Evolutionary conservation across 2,113 vertebrate genomes (phyloP).

Genomic region (Hippoglossus stenolepis): DNA sequence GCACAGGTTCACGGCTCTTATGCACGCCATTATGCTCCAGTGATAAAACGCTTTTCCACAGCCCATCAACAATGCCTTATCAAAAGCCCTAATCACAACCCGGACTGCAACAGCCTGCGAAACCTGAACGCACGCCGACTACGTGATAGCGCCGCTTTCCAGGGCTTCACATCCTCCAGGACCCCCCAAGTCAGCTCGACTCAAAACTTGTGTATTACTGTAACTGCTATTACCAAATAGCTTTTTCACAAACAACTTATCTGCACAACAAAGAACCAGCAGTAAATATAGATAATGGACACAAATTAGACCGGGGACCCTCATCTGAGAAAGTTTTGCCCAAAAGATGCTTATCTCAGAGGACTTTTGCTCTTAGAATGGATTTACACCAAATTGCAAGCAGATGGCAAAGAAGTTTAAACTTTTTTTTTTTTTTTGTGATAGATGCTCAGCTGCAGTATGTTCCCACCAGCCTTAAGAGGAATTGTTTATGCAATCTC

Average conservation of each 20-base stretch:
- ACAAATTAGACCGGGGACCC: conserved; percentile 67
- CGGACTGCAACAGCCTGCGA: conserved; percentile 59
- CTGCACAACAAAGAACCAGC: conserved; percentile 46
- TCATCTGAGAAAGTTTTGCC: conserved; percentile 68
- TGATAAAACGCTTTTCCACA: conserved; percentile 74
- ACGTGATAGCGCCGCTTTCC: conserved; percentile 32
- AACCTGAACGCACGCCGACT: conserved; percentile 54
- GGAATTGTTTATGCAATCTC: conserved; percentile 32
- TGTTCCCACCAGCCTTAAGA: conserved; percentile 31
- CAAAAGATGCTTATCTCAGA: conserved; percentile 69
- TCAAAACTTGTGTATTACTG: conserved; percentile 45
- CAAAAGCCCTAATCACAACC: conserved; percentile 51
- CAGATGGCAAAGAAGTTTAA: conserved; percentile 57
- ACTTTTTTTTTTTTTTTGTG: conserved; percentile 15
- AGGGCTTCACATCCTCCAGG: conserved; percentile 40
- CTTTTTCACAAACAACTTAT: conserved; percentile 57
- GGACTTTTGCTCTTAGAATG: conserved; percentile 57
- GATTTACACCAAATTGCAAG: conserved; percentile 65
- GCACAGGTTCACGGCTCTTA: conserved; percentile 71
- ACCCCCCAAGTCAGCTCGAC: conserved; percentile 62
- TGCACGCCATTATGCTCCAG: conserved; percentile 69
- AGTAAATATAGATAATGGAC: conserved; percentile 63
- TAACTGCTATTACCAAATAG: conserved; percentile 54
- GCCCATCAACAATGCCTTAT: conserved; percentile 74
- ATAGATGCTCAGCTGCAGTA: conserved; percentile 44